These are phyloP conservation scores for Atta texana DNA, from an alignment of 1,140 invertebrate species.

Conservation along the genomic window DNA sequence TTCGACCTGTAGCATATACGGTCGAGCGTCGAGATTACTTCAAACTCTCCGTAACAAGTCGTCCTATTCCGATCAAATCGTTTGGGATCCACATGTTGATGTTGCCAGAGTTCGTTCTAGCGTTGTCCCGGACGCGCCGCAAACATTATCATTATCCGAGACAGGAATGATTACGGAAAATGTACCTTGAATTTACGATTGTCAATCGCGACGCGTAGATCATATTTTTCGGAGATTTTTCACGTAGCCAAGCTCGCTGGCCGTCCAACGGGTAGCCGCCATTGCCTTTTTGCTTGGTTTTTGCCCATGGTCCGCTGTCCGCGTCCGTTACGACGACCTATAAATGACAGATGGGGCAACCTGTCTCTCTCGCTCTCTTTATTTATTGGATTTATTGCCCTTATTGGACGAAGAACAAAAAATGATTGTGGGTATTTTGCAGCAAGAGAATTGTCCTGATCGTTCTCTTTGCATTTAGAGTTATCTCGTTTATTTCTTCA, in stretches of 20 bases:
- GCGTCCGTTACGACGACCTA: constrained; percentile 66
- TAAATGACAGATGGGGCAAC: constrained; percentile 68
- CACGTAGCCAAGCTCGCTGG: constrained; percentile 57
- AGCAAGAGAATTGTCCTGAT: not conserved
- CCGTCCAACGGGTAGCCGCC: constrained; percentile 72
- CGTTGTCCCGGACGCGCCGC: not conserved
- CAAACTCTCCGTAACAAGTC: not conserved
- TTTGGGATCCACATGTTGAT: constrained; percentile 71
- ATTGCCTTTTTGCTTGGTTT: constrained; percentile 76
- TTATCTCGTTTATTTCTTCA: not conserved
- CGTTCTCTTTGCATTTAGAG: not conserved
- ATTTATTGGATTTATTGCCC: constrained; percentile 13
- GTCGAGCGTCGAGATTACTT: not conserved
- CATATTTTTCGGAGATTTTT: constrained; percentile 77
- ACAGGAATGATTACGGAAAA: not conserved
- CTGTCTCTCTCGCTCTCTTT: constrained; percentile 34
- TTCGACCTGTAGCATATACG: no score
- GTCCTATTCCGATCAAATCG: constrained; percentile 48
- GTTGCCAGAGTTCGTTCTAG: constrained; percentile 46
- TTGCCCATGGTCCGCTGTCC: constrained; percentile 66
- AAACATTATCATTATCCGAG: not conserved
- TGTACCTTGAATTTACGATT: constrained; percentile 69
- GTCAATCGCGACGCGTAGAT: constrained; percentile 63
- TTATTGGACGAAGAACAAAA: constrained; percentile 7
- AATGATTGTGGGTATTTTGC: not conserved